phyloP scores from a whole-genome alignment of 2,797 vertebrate species.

The Oophaga sylvatica region DNA sequence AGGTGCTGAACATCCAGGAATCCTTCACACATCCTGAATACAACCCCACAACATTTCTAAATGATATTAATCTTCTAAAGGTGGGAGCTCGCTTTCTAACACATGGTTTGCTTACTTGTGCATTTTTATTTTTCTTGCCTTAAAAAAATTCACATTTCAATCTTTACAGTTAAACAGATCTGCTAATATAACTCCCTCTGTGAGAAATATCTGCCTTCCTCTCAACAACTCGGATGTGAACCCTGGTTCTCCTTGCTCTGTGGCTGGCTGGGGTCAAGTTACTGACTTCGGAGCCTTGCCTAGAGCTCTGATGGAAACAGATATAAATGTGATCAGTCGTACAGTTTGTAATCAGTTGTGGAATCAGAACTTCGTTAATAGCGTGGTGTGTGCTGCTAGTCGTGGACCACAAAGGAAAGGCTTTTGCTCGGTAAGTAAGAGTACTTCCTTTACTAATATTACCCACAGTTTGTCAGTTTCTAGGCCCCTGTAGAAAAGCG shows the following conservation, averaged over 20 bases:
- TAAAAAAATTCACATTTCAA: background rate
- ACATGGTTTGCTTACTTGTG: background rate
- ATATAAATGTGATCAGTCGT: constrained; percentile 60
- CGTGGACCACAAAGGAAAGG: constrained; percentile 37
- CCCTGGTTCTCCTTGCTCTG: constrained; percentile 17
- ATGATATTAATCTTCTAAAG: constrained; percentile 66
- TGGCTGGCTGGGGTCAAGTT: constrained; percentile 63
- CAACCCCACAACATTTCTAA: constrained; percentile 44
- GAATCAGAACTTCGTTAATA: constrained; percentile 35
- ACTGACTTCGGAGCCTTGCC: constrained; percentile 60
- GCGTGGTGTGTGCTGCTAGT: constrained; percentile 63
- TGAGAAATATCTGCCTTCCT: constrained; percentile 53
- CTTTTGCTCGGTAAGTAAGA: constrained; percentile 63
- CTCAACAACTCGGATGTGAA: background rate
- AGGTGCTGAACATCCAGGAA: constrained; percentile 46
- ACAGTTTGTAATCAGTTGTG: constrained; percentile 62
- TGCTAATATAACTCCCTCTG: constrained; percentile 45
- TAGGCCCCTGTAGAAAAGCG: too few relatives aligned
- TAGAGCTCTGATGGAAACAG: constrained; percentile 55
- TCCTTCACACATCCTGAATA: constrained; percentile 59
- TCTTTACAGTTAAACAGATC: constrained; percentile 60
- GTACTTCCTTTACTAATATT: background rate
- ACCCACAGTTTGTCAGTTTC: background rate
- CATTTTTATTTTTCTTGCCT: background rate
- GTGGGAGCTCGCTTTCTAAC: constrained; percentile 49